These are phyloP conservation scores for Paguma larvata DNA, from an alignment of 2,797 vertebrate species.

Conservation along the genomic window DNA sequence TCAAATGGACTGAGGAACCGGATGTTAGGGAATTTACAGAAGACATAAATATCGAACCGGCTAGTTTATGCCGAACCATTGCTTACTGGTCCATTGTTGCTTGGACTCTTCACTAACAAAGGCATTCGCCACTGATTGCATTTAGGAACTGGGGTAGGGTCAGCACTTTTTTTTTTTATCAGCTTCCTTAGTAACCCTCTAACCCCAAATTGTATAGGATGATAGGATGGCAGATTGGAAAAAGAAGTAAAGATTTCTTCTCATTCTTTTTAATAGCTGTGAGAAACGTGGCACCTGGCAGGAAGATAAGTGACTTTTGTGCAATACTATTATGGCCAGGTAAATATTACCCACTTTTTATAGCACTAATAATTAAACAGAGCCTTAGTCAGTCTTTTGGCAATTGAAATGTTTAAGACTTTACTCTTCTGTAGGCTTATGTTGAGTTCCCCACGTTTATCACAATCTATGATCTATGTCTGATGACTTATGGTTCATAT, in stretches of 20 bases:
- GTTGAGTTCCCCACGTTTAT: conserved; percentile 22
- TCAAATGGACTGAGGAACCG: neutral
- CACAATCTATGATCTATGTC: neutral
- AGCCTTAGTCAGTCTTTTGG: conserved; percentile 71
- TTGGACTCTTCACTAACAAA: neutral
- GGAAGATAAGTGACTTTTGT: conserved; percentile 87
- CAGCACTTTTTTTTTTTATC: neutral
- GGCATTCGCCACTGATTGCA: neutral
- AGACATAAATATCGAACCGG: neutral
- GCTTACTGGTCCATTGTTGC: neutral
- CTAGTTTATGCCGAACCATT: neutral
- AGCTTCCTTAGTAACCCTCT: neutral
- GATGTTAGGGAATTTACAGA: neutral
- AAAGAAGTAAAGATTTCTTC: conserved; percentile 78
- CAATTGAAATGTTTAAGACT: conserved; percentile 70
- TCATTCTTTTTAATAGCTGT: conserved; percentile 84
- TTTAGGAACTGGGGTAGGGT: neutral
- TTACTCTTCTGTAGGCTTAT: conserved; percentile 59
- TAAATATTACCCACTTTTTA: conserved; percentile 88
- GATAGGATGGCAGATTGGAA: conserved; percentile 50
- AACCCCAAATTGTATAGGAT: neutral
- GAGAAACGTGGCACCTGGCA: conserved; percentile 89
- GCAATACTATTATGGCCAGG: conserved; percentile 81
- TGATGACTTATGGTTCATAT: neutral
- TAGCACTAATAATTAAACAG: conserved; percentile 90